A percentile compares a stretch with the other conserved stretches of the same genome.
Conservation (phyloP, 1,140 invertebrate species). For the Drosophila repletoides region DNA sequence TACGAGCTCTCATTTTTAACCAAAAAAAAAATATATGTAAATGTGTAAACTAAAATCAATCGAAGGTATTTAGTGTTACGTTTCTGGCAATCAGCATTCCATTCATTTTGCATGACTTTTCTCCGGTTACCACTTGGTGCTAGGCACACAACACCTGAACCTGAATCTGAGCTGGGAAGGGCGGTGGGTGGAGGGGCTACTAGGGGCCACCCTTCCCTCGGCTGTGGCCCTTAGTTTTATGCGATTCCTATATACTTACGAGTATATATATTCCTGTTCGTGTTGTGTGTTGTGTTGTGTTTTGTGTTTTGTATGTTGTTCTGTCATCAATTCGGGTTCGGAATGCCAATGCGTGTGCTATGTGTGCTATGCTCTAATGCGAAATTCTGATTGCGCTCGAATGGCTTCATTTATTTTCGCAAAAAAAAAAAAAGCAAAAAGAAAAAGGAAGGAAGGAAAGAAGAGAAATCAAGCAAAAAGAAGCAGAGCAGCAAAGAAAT, state of each 20-base stretch:
- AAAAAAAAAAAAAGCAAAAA: slow-evolving; percentile 3
- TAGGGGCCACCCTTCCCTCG: background rate
- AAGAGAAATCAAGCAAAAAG: slow-evolving; percentile 12
- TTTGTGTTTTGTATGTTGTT: slow-evolving; percentile 19
- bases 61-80: slow-evolving; percentile 21
- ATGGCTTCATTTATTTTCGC: slow-evolving; percentile 77
- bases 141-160: background rate
- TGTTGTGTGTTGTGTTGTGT: background rate
- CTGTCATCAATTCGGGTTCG: slow-evolving; percentile 56
- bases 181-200: too few species aligned
- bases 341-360: slow-evolving; percentile 60
- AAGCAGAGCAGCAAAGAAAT: slow-evolving; percentile 35
- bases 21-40: slow-evolving; percentile 1
- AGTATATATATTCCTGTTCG: too few species aligned
- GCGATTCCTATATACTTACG: slow-evolving; percentile 42
- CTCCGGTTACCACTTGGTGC: background rate
- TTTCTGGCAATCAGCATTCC: slow-evolving; percentile 26
- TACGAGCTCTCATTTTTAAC: too few species aligned
- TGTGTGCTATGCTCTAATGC: slow-evolving; percentile 67
- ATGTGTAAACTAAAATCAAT: slow-evolving; percentile 18
- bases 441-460: slow-evolving; percentile 13
- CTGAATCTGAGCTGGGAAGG: too few species aligned
- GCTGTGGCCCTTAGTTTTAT: slow-evolving; percentile 9
- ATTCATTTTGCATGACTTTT: slow-evolving; percentile 3
- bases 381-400: slow-evolving; percentile 78